Conservation (phyloP, 2,888 invertebrate genomes). For the Neocrepidodera transversa region DNA sequence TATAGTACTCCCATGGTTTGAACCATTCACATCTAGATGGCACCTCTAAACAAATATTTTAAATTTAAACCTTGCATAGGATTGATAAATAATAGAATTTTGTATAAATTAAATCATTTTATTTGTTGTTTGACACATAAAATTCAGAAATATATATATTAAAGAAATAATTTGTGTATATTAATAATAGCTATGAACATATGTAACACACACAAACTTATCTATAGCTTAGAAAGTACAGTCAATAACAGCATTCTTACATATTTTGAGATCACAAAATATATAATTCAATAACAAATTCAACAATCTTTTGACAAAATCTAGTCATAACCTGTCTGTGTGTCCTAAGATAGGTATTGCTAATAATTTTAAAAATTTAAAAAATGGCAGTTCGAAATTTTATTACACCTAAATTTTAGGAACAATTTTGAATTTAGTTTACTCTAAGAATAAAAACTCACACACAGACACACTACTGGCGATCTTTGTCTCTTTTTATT, state of each 20-base stretch:
- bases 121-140: conserved; percentile 60
- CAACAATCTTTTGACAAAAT: conserved; percentile 52
- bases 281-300: conserved; percentile 60
- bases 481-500: conserved; percentile 36
- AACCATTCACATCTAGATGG: no score
- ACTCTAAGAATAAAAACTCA: conserved; percentile 29
- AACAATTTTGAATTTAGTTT: conserved; percentile 48
- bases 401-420: conserved; percentile 44
- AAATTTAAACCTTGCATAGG: no score
- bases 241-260: conserved; percentile 57
- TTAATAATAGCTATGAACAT: conserved; percentile 57
- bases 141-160: conserved; percentile 62
- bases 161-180: conserved; percentile 59
- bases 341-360: conserved; percentile 41
- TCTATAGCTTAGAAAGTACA: conserved; percentile 52
- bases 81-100: no score
- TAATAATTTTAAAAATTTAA: conserved; percentile 38
- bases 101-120: conserved; percentile 59
- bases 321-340: conserved; percentile 37
- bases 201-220: conserved; percentile 56
- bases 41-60: no score
- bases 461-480: conserved; percentile 33
- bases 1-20: no score
- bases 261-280: conserved; percentile 62
- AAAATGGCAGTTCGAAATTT: conserved; percentile 49